Conservation (phyloP, 2,888 invertebrate genomes). For the Hanleya hanleyi region DNA sequence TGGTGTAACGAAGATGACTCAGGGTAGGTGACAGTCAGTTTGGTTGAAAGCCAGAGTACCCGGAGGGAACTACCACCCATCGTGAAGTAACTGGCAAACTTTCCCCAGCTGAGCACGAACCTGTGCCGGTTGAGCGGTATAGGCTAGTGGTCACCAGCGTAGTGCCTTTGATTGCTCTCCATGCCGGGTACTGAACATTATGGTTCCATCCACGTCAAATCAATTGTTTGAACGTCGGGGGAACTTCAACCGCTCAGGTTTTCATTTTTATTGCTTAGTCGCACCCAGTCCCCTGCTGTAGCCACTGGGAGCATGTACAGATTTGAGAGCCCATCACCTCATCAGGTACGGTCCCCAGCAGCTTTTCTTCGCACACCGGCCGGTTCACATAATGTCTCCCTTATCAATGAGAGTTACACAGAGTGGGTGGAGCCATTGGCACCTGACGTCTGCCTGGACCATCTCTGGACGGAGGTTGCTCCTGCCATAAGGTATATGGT, state of each 20-base stretch:
- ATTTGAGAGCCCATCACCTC: constrained; percentile 52
- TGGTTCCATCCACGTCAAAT: too few species aligned
- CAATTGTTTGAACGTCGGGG: too few species aligned
- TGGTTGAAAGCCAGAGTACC: too few species aligned
- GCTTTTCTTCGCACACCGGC: constrained; percentile 54
- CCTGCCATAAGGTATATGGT: constrained; percentile 73
- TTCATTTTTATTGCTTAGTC: constrained; percentile 65
- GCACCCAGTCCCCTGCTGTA: constrained; percentile 75
- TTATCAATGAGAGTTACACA: constrained; percentile 48
- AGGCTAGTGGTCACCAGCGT: too few species aligned
- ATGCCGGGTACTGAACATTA: too few species aligned
- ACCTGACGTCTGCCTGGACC: constrained; percentile 91
- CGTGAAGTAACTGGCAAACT: too few species aligned
- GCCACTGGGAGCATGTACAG: constrained; percentile 42
- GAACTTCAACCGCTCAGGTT: neutral
- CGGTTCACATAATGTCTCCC: constrained; percentile 54
- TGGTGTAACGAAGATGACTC: too few species aligned
- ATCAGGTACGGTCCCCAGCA: constrained; percentile 52
- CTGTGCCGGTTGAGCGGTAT: too few species aligned
- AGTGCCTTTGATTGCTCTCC: too few species aligned
- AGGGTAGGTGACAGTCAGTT: too few species aligned
- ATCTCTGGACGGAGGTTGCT: constrained; percentile 86
- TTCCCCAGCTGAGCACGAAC: too few species aligned
- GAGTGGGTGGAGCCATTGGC: constrained; percentile 80
- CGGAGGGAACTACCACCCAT: too few species aligned